Base-by-base conservation (phyloP, 2,797 vertebrate species). In the Salmo trutta region DNA sequence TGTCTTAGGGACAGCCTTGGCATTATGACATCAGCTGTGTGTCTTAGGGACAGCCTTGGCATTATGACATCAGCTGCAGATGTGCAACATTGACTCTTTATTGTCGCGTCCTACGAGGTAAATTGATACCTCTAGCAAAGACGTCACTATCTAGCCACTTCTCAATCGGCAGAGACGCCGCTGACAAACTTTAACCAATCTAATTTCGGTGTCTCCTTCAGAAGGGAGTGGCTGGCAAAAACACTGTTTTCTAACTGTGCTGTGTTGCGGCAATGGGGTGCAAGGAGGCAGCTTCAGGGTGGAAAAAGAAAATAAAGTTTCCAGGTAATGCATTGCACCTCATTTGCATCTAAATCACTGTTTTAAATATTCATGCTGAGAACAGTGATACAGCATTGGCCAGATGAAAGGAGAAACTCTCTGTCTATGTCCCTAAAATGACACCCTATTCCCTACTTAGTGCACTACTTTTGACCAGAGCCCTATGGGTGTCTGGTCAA, bases 341-440 rank as follows among this genome's bases (percentile, higher is more conserved):
- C 69, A 76, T 83, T 80, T 83, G 36, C 74, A 80, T 78, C 47
- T 73, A 80, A 78, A 78, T 76, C 19, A 54, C 65, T 17, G 14
- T 12, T 47, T 75, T 19, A 80, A 77, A 81, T 65, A 85, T 77
- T 79, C 56, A 82, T 68, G 79, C 21, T 1, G 3, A 31, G 52
- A n/a, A n/a, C n/a, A n/a, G 52, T 73, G 33, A 75, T 41, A n/a
- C 41, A 24, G 59, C 19, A 52, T 69, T 78, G 74, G 31, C 74
- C 76, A 81, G 71, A 65, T 68, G 71, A 71, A 73, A 53, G 65
- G 51, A 75, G 69, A 64, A 47, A 47, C 41, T 47, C 10, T 47
- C 41, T 47, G 41, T 14, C 41, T 2, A 47, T 12, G 2, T 47
- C 41, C 41, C 3, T 10, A 47, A 47, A 47, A 47, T 47, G 10